A percentile compares a stretch with the other conserved stretches of the same genome.
Conservation (phyloP, 2,113 vertebrate species). For the Anser brachyrhynchus region DNA sequence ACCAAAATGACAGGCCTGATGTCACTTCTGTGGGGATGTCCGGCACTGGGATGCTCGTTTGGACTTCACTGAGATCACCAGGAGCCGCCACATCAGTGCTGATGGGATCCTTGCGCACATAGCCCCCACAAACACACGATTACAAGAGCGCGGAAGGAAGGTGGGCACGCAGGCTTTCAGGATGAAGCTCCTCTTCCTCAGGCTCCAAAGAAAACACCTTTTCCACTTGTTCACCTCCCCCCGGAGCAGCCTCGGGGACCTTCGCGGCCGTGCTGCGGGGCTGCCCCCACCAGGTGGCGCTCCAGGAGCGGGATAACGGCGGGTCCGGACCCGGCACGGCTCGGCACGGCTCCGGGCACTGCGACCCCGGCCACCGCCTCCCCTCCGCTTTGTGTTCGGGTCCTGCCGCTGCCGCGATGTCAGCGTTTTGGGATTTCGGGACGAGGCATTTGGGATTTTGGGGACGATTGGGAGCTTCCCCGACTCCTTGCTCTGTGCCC, state of each 20-base stretch:
- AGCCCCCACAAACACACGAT: accelerated
- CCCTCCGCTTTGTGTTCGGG: background rate
- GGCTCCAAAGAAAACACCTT: background rate
- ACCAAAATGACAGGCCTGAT: background rate
- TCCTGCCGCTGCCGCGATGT: background rate
- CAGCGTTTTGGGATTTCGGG: accelerated
- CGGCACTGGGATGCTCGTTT: accelerated
- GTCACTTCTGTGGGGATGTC: accelerated
- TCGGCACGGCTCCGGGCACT: background rate
- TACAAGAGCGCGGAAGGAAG: accelerated
- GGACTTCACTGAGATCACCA: accelerated
- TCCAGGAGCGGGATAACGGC: constrained; percentile 51
- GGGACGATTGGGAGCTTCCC: background rate
- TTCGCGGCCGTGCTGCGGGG: background rate
- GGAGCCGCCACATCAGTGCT: accelerated
- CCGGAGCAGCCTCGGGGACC: no score
- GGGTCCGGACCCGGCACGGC: background rate
- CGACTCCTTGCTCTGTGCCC: background rate
- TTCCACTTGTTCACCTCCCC: no score
- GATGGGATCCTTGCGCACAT: accelerated
- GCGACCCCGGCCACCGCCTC: background rate
- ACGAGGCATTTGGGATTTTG: accelerated
- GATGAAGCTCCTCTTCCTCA: background rate
- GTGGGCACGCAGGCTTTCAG: accelerated
- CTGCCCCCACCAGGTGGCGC: constrained; percentile 60